Percentiles rank a stretch among this genome's conserved stretches.
Conservation (phyloP, 2,113 vertebrate genomes). For the Cromileptes altivelis region DNA sequence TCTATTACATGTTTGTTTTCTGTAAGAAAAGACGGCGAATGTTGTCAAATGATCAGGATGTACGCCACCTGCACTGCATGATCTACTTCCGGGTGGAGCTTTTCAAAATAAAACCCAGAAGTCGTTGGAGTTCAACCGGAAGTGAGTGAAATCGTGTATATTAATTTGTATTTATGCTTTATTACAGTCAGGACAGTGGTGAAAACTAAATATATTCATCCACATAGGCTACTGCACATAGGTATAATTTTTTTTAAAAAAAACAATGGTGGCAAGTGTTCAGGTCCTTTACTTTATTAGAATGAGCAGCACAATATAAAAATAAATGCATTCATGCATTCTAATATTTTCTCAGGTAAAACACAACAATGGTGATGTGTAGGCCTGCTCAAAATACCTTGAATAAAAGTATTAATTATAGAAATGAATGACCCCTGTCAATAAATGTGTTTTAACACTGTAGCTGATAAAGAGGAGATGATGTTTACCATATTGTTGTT, state of each 20-base stretch:
- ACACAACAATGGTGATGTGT: too few relatives aligned
- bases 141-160: neutral
- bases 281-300: neutral
- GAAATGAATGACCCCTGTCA: too few relatives aligned
- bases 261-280: neutral
- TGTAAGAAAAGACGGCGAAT: constrained; percentile 51
- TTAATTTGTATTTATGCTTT: neutral
- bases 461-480: too few relatives aligned
- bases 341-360: too few relatives aligned
- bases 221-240: neutral
- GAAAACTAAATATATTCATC: neutral
- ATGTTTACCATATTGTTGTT: too few relatives aligned
- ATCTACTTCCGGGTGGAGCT: constrained; percentile 70
- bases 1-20: constrained; percentile 72
- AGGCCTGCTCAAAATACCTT: too few relatives aligned
- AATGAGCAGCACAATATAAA: neutral
- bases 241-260: neutral
- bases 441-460: too few relatives aligned
- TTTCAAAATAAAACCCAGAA: constrained; percentile 61
- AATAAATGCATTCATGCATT: neutral
- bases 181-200: neutral
- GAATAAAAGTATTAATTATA: too few relatives aligned
- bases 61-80: constrained; percentile 21
- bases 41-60: constrained; percentile 76
- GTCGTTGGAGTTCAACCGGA: neutral